phyloP scores from a whole-genome alignment of 2,797 vertebrate genomes.

The Gadopsis bispinosus region DNA sequence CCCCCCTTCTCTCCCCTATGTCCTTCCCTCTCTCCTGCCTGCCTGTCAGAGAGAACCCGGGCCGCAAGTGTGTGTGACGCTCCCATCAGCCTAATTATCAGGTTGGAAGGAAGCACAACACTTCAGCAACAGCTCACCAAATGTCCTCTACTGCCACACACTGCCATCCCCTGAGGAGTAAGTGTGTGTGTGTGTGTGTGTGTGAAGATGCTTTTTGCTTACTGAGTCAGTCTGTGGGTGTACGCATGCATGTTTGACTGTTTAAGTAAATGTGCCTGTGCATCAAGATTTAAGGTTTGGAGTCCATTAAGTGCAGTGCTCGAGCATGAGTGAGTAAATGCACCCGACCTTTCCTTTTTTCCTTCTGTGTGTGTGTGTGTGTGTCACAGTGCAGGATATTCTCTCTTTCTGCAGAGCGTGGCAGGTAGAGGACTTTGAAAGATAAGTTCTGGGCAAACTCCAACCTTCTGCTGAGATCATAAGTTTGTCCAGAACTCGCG shows the following conservation, averaged over 20 bases:
- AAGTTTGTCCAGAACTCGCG: conserved; percentile 15
- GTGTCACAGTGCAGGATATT: conserved; percentile 21
- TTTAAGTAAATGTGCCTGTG: conserved; percentile 10
- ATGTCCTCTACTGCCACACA: conserved; percentile 71
- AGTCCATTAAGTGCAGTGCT: neutral
- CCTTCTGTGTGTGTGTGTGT: conserved; percentile 4
- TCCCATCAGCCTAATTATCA: conserved; percentile 74
- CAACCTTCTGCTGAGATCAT: conserved; percentile 41
- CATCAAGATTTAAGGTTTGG: conserved; percentile 26
- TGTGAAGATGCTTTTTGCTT: neutral
- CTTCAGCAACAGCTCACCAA: conserved; percentile 59
- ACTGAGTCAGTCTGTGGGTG: conserved; percentile 10
- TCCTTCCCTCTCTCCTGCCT: conserved; percentile 46
- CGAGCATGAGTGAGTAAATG: conserved; percentile 7
- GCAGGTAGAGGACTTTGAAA: conserved; percentile 44
- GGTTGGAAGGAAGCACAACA: conserved; percentile 54
- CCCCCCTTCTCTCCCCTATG: conserved; percentile 7
- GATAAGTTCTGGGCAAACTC: conserved; percentile 40
- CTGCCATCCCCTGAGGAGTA: conserved; percentile 15
- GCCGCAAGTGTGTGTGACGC: conserved; percentile 61
- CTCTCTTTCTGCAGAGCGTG: conserved; percentile 23
- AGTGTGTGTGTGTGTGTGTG: conserved; percentile 3
- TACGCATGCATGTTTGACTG: conserved; percentile 7
- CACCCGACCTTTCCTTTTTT: neutral
- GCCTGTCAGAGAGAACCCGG: conserved; percentile 43